Base-by-base conservation (phyloP, 2,797 vertebrate species). In the Protonibea diacanthus region DNA sequence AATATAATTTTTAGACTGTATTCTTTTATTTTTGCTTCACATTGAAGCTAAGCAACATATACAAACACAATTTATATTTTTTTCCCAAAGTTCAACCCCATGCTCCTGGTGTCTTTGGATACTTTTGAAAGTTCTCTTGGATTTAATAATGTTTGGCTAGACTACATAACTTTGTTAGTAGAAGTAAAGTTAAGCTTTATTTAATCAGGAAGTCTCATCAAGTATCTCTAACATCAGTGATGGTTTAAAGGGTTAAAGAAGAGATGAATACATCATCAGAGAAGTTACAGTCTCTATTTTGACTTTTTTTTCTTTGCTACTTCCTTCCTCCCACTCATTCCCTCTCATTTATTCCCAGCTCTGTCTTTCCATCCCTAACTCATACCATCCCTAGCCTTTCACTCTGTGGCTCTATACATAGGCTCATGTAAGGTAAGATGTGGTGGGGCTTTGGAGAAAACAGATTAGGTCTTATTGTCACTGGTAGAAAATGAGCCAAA, bases 391-490 rank as follows among this genome's bases (percentile, higher is more conserved):
- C 25, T 29, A 17, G 73, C 47, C 40, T 49, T 73, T 42, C 17
- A 3, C 27, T 58, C 66, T 51, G 48, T 70, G 18, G 42, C 49
- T 63, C 74, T 79, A 38, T 76, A 88, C 64, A 85, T 70, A 74
- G 81, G 60, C 63, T 81, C 65, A 76, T 70, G 78, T 67, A 49
- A 82, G 82, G 86, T 85, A 75, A 38, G 83, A 80, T 71, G 78
- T 80, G 63, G 74, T 61, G 17, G 44, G 80, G 86, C 84, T 88
- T 87, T 84, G 78, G 87, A 81, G 82, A 84, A 90, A 91, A 83
- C 80, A 90, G 91, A 95, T 94, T 91, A 94, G 71, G 66, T 81
- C 76, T 78, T 82, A 87, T 91, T 94, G 92, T 94, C 88, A 84
- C 87, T 67, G 60, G 86, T 56, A 89, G 84, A 91, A 93, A 90